A percentile compares a stretch with the other conserved stretches of the same genome.
These are phyloP conservation scores for Acanthopleura granulata DNA, from an alignment of 2,888 invertebrate genomes.

Conservation along the genomic window DNA sequence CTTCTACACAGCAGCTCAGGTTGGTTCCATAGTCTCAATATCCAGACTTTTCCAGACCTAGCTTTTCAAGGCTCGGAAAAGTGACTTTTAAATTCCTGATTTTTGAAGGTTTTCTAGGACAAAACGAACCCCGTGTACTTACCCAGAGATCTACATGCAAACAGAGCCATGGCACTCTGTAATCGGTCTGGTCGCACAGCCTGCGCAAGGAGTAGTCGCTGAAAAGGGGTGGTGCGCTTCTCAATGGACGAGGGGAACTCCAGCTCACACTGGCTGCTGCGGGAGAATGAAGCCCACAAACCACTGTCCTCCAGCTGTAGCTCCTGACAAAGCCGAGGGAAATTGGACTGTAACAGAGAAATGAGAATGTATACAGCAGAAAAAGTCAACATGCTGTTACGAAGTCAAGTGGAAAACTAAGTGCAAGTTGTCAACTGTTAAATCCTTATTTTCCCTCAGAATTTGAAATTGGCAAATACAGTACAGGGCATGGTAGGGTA, in stretches of 20 bases:
- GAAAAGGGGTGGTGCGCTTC: constrained; percentile 80
- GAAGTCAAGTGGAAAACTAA: no score
- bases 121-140: constrained; percentile 24
- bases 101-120: no score
- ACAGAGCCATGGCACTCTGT: constrained; percentile 81
- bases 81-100: no score
- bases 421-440: no score
- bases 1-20: no score
- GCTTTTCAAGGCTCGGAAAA: no score
- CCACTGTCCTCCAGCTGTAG: constrained; percentile 77
- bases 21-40: no score
- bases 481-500: no score
- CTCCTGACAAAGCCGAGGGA: constrained; percentile 76
- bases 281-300: constrained; percentile 79
- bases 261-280: constrained; percentile 77
- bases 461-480: no score
- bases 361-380: neutral
- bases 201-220: constrained; percentile 84
- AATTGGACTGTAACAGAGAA: constrained; percentile 70
- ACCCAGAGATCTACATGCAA: constrained; percentile 75
- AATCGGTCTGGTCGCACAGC: constrained; percentile 87
- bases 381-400: no score
- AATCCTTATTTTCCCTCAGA: no score
- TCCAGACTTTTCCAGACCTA: no score
- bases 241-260: constrained; percentile 74